Evolutionary conservation across 1,140 invertebrate species (phyloP).

Genomic region (Sycophila sp.): DNA sequence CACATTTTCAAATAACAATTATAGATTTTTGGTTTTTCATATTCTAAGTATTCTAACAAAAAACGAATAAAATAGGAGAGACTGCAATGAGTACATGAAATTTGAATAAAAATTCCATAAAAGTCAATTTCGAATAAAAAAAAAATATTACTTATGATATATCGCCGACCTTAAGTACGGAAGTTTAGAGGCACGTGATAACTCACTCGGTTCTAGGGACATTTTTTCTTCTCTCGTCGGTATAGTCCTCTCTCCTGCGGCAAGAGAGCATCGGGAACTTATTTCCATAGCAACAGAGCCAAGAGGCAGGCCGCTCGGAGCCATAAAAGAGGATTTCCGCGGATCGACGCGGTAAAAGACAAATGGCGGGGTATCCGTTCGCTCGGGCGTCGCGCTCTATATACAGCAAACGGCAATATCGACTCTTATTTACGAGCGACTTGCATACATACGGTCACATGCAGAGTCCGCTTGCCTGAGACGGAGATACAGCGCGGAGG

Average conservation of each 20-base stretch:
- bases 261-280: slow-evolving; percentile 16
- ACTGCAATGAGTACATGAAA: too few relatives aligned
- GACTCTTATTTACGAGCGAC: slow-evolving; percentile 54
- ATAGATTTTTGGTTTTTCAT: too few relatives aligned
- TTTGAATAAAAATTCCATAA: too few relatives aligned
- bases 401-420: slow-evolving; percentile 46
- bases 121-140: too few relatives aligned
- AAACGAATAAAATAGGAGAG: too few relatives aligned
- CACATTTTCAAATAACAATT: too few relatives aligned
- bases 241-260: too few relatives aligned
- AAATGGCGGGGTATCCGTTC: slow-evolving; percentile 48
- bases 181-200: neutral
- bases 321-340: slow-evolving; percentile 48
- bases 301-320: neutral
- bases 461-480: slow-evolving; percentile 36
- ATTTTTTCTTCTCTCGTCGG: neutral
- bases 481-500: slow-evolving; percentile 30
- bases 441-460: slow-evolving; percentile 31
- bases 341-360: slow-evolving; percentile 52
- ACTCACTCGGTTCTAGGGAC: neutral
- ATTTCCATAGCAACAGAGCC: slow-evolving; percentile 32
- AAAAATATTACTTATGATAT: slow-evolving; percentile 7
- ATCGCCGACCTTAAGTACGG: neutral
- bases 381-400: slow-evolving; percentile 26
- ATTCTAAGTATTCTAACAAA: too few relatives aligned